These are phyloP conservation scores for Panthera tigris DNA, from an alignment of 2,113 vertebrate species.

Conservation along the genomic window DNA sequence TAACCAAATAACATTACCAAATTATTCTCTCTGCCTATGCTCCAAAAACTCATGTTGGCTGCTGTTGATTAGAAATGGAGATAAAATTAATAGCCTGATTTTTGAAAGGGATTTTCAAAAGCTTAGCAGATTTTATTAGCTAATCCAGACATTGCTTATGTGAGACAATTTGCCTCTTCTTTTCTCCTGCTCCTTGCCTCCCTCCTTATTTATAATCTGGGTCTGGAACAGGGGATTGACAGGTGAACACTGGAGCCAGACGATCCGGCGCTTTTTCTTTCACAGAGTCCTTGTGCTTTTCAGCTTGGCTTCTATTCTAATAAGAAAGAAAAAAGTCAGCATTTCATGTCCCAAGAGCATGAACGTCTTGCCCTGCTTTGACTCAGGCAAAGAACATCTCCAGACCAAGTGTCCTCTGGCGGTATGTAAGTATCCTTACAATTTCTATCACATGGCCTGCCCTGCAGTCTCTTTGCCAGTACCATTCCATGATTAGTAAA, in stretches of 20 bases:
- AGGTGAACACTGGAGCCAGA: neutral
- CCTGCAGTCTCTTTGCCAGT: neutral
- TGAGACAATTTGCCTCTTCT: neutral
- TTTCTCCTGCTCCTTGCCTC: neutral
- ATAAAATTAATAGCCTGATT: slow-evolving; percentile 76
- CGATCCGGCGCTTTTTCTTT: neutral
- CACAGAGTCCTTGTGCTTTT: neutral
- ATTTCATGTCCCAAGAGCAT: neutral
- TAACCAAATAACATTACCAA: slow-evolving; percentile 44
- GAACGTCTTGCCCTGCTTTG: slow-evolving; percentile 21
- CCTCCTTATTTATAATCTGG: neutral
- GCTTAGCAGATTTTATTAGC: slow-evolving; percentile 66
- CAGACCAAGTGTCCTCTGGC: neutral
- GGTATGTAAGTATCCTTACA: neutral
- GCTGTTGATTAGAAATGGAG: slow-evolving; percentile 66
- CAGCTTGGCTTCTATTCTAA: neutral
- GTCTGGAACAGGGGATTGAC: neutral
- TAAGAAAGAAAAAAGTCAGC: neutral
- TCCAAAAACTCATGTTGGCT: slow-evolving; percentile 47
- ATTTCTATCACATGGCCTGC: neutral
- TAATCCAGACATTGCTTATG: slow-evolving; percentile 50
- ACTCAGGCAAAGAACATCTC: neutral
- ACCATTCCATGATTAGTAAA: neutral
- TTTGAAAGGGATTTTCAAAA: slow-evolving; percentile 68
- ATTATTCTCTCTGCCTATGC: slow-evolving; percentile 53